These are phyloP conservation scores for Phrynocephalus guinanensis DNA, from an alignment of 2,797 vertebrate genomes.

Conservation along the genomic window DNA sequence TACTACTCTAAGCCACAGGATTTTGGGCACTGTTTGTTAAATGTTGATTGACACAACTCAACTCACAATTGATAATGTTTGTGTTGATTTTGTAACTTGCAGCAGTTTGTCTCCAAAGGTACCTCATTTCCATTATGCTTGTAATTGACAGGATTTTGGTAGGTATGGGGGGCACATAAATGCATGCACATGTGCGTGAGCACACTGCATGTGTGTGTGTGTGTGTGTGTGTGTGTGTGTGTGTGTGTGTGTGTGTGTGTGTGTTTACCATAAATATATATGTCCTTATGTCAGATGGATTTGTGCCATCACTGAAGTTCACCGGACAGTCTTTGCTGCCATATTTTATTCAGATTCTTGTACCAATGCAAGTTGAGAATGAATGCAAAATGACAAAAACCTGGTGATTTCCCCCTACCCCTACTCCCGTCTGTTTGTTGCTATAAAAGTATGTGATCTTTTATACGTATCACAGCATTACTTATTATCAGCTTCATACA, in stretches of 20 bases:
- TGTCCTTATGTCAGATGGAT: constrained; percentile 22
- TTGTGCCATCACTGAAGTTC: constrained; percentile 61
- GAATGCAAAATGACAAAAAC: constrained; percentile 37
- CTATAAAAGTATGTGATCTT: constrained; percentile 56
- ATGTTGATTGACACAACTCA: no score
- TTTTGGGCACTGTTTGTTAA: no score
- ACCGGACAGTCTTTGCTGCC: constrained; percentile 5
- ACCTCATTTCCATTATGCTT: no score
- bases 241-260: neutral
- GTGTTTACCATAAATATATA: neutral
- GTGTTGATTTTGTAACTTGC: no score
- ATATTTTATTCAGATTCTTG: constrained; percentile 40
- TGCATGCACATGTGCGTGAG: no score
- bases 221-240: neutral
- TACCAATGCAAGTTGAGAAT: neutral
- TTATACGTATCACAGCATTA: constrained; percentile 47
- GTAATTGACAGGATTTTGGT: no score
- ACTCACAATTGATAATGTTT: no score
- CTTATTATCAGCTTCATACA: constrained; percentile 54
- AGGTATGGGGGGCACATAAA: no score
- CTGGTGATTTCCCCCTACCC: constrained; percentile 10
- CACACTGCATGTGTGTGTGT: no score
- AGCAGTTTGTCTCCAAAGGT: no score
- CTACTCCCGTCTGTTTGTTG: neutral
- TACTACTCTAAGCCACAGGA: no score